Evolutionary conservation across 2,113 vertebrate species (phyloP).

Genomic region (Callorhinus ursinus): DNA sequence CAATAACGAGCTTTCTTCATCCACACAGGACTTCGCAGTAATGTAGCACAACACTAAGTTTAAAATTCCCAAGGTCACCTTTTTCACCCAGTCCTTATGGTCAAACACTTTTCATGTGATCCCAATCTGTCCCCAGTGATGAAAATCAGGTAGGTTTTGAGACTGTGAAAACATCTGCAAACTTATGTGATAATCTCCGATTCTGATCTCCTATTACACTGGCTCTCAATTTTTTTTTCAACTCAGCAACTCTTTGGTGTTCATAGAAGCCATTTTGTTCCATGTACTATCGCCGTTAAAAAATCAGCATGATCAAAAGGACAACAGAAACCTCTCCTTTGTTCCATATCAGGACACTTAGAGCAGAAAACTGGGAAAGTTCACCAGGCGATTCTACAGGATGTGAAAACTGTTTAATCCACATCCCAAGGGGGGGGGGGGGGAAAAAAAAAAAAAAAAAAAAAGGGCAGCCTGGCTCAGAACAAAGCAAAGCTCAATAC

Average conservation of each 20-base stretch:
- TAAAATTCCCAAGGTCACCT: background rate
- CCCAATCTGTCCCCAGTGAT: background rate
- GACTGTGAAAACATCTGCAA: conserved; percentile 2
- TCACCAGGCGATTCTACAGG: background rate
- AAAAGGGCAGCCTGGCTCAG: background rate
- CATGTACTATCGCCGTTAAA: background rate
- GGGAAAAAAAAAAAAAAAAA: background rate
- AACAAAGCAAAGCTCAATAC: background rate
- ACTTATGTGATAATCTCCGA: background rate
- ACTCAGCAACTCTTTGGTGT: background rate
- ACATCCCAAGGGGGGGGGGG: background rate
- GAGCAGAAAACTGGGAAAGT: background rate
- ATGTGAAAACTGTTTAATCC: background rate
- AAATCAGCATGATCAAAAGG: background rate
- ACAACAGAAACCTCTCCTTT: conserved; percentile 21
- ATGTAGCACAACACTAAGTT: background rate
- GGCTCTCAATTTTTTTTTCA: background rate
- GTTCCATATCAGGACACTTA: background rate
- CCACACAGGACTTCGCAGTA: background rate
- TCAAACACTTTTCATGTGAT: background rate
- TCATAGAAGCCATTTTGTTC: background rate
- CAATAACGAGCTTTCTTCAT: background rate
- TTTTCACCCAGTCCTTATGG: background rate
- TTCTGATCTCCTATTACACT: background rate
- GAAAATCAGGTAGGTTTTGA: background rate